phyloP scores from a whole-genome alignment of 2,888 invertebrate genomes.

The Drosophila melanosoma region DNA sequence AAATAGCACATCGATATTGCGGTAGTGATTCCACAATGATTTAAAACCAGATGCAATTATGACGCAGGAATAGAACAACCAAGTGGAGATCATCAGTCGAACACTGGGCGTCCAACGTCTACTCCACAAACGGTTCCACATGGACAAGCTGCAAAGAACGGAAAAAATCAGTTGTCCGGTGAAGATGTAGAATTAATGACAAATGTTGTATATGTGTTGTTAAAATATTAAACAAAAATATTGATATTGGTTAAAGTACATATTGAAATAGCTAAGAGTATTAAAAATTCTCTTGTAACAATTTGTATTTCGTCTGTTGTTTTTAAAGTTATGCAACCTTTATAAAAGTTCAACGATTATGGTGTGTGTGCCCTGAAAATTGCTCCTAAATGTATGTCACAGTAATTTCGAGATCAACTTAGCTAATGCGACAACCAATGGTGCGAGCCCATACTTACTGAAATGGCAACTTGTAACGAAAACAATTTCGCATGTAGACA shows the following conservation, averaged over 20 bases:
- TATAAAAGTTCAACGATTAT: background rate
- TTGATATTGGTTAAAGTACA: too few species aligned
- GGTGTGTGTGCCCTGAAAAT: background rate
- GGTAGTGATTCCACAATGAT: too few species aligned
- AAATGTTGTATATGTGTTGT: too few species aligned
- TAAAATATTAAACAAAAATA: too few species aligned
- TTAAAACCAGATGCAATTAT: too few species aligned
- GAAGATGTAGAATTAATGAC: constrained; percentile 74
- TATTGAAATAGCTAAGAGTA: too few species aligned
- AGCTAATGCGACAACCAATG: background rate
- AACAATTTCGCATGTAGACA: background rate
- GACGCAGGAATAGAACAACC: too few species aligned
- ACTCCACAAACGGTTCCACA: constrained; percentile 81
- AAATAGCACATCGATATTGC: too few species aligned
- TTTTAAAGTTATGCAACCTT: background rate
- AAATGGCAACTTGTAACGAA: background rate
- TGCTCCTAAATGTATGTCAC: background rate
- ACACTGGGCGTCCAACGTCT: too few species aligned
- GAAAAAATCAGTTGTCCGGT: constrained; percentile 70
- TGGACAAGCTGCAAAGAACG: constrained; percentile 58
- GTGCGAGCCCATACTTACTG: background rate
- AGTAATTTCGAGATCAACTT: background rate
- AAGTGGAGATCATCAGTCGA: too few species aligned
- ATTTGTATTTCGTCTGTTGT: background rate
- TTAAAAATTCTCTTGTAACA: too few species aligned